These are phyloP conservation scores for Sebastes steindachneri DNA, from an alignment of 2,797 vertebrate species.

Conservation along the genomic window DNA sequence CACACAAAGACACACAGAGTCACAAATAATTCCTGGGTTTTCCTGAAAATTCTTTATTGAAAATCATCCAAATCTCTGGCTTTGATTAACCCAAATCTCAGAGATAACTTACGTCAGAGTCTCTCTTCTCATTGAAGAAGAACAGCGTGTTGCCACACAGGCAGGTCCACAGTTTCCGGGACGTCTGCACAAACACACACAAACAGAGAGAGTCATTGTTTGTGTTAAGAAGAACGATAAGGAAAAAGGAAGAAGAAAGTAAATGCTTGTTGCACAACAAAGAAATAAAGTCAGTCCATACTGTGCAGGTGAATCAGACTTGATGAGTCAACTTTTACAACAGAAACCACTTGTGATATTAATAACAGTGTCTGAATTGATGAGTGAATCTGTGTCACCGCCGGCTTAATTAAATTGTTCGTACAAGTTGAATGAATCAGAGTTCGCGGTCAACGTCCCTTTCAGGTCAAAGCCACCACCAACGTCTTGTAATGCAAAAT, in stretches of 20 bases:
- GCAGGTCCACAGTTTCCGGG: slow-evolving; percentile 84
- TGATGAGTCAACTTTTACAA: slow-evolving; percentile 6
- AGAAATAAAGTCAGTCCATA: background rate
- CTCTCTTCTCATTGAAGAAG: slow-evolving; percentile 85
- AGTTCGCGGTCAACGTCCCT: background rate
- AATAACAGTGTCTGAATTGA: background rate
- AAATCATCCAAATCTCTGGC: background rate
- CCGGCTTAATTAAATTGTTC: background rate
- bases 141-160: slow-evolving; percentile 84
- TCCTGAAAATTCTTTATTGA: background rate
- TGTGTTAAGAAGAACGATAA: background rate
- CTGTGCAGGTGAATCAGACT: background rate
- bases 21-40: background rate
- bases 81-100: background rate
- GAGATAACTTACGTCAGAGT: slow-evolving; percentile 76
- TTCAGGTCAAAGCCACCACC: background rate
- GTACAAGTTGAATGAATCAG: background rate
- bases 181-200: slow-evolving; percentile 69
- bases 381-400: background rate
- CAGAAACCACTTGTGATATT: background rate
- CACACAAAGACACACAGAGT: slow-evolving; percentile 8
- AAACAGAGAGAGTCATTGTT: background rate
- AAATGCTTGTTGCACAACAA: background rate
- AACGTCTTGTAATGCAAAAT: background rate
- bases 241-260: background rate